Base-by-base conservation (phyloP, 2,888 invertebrate species). In the Vanessa cardui region DNA sequence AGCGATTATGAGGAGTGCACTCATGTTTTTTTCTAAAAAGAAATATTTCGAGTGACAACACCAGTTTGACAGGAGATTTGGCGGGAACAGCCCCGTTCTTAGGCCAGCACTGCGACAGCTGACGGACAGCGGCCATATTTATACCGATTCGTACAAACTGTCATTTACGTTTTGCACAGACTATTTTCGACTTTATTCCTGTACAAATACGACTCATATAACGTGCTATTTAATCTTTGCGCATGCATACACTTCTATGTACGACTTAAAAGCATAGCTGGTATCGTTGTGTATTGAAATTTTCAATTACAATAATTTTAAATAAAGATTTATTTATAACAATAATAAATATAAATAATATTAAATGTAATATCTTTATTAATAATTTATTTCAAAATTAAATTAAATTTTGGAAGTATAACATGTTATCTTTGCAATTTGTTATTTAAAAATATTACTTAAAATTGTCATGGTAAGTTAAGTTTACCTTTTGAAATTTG, bases 1-100 rank as follows among this genome's bases (percentile, higher is more conserved):
- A 52, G 86, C 73, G 16, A 89, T 61, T n/a, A 91, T 73, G 66
- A 90, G 77, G 73, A 83, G 89, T 84, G 90, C 90, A 91, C 91
- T 90, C 85, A 87, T n/a, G n/a, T n/a, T 89, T 79, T 78, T 84
- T 80, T 78, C 77, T 77, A 83, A 83, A 82, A 80, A 82, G 65
- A 71, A 70, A 61, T 71, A 59, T 71, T 62, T 77, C 72, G 90
- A 89, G 90, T 87, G 86, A 77, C 84, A 77, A 82, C 84, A 82
- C 88, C 81, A 39, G 8, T 54, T 63, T 78, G 80, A 78, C 77
- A 82, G 84, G 81, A 80, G 82, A 75, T 78, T 80, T 78, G 86
- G 84, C 83, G 86, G 88, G 85, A 20, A 82, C 82, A 79, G 80
- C 73, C 71, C 74, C 76, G 78, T 75, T 74, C 78, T 74, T 75